Base-by-base conservation (phyloP, 64 coral and sea anemone species). In the Pachyseris speciosa region DNA sequence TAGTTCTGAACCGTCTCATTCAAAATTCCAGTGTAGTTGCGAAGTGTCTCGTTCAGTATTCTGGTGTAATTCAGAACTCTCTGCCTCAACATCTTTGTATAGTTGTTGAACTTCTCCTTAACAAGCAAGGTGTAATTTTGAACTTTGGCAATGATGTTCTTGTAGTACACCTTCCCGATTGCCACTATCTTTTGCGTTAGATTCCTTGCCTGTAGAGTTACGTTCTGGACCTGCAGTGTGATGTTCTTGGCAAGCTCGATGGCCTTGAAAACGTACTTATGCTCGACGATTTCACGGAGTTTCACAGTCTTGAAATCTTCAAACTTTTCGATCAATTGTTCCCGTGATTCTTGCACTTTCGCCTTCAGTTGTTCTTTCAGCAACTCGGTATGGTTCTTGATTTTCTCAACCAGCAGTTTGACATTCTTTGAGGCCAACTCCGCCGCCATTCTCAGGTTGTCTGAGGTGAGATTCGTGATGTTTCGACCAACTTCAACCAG, bases 201-300 rank as follows among this genome's bases (percentile, higher is more conserved):
- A 44, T 98, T 98, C 42, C 86, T 91, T 11, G 92, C 94, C 13
- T 69, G 41, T 19, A 84, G 3, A n/a, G 85, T 93, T 5, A 93
- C 49, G 43, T 93, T 88, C 73, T 33, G 65, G 24, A 78, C 73
- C 65, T 74, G 60, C 20, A 64, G 47, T 19, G 92, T 91, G 9
- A 84, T 52, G 43, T 98, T 98, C 68, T 55, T 98, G 24, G 68
- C 88, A 28, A 98, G 59, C 22, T 86, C 87, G 17, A 98, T 67
- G 27, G 92, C 75, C 74, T 91, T 91, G 74, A 91, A 88, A 52
- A 98, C 88, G 58, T 94, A 94, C 5, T 91, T 48, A 41, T 98
- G 95, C 75, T 98, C 95, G 15, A 94, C 75, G 52, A 98, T 84
- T 67, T 98, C 95, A 2, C 80, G 80, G 26, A 98, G 74, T 30